Conservation (phyloP, 2,888 invertebrate species). For the Megaustenia siamemsis region DNA sequence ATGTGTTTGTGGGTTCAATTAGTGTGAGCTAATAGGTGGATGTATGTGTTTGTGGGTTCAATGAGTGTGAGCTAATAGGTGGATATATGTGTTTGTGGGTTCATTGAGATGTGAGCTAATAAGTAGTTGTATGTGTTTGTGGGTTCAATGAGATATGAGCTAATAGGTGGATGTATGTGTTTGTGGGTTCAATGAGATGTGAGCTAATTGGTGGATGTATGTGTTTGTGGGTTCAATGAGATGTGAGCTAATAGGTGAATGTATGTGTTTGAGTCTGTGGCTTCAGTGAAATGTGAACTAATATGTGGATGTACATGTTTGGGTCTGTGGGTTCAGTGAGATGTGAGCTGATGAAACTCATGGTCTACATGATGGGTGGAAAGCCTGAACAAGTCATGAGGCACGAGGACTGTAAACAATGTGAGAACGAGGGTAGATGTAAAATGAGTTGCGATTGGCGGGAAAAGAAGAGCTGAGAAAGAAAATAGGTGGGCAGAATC, state of each 20-base stretch:
- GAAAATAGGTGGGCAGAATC: no score
- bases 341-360: background rate
- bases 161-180: background rate
- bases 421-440: no score
- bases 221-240: background rate
- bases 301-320: no score
- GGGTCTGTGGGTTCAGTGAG: background rate
- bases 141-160: background rate
- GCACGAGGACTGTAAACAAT: no score
- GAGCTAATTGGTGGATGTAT: background rate
- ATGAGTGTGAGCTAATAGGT: background rate
- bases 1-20: background rate
- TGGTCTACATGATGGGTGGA: no score
- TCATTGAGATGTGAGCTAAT: background rate
- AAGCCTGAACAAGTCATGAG: no score
- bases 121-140: background rate
- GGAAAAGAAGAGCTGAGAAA: no score
- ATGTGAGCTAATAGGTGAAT: background rate
- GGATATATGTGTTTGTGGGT: background rate
- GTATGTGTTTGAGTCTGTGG: background rate
- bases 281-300: background rate
- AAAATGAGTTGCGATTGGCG: no score
- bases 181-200: background rate
- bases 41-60: background rate
- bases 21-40: background rate